phyloP scores from a whole-genome alignment of 1,140 invertebrate genomes.

The Chironomus striatipennis region DNA sequence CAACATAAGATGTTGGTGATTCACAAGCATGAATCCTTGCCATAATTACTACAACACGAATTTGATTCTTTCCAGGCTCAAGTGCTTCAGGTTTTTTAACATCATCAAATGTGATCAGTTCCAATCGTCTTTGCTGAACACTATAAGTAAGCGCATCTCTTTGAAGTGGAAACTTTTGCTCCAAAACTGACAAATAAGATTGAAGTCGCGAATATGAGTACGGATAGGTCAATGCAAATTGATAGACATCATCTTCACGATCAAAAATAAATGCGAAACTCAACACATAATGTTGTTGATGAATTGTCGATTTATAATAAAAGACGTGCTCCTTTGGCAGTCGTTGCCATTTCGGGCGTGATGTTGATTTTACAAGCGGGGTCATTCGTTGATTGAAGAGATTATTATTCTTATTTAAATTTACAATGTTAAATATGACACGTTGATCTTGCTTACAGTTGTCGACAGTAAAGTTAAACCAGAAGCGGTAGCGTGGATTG shows the following conservation, averaged over 20 bases:
- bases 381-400: slow-evolving; percentile 86
- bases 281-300: slow-evolving; percentile 86
- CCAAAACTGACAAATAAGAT: slow-evolving; percentile 70
- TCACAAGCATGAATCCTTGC: slow-evolving; percentile 85
- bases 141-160: slow-evolving; percentile 30
- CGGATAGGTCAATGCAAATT: slow-evolving; percentile 86
- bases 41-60: slow-evolving; percentile 64
- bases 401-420: slow-evolving; percentile 86
- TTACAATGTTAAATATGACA: slow-evolving; percentile 96
- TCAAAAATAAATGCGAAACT: slow-evolving; percentile 93
- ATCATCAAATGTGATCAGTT: slow-evolving; percentile 75
- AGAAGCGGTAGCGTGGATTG: slow-evolving; percentile 83
- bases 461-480: slow-evolving; percentile 98
- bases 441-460: slow-evolving; percentile 87
- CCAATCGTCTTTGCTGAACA: slow-evolving; percentile 54
- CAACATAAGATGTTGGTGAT: slow-evolving; percentile 86
- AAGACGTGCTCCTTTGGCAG: slow-evolving; percentile 81
- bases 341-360: slow-evolving; percentile 80
- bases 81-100: slow-evolving; percentile 40
- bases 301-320: slow-evolving; percentile 84
- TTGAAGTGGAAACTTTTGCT: slow-evolving; percentile 43
- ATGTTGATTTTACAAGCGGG: slow-evolving; percentile 85
- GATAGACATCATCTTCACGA: slow-evolving; percentile 84
- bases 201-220: slow-evolving; percentile 89
- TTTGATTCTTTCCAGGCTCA: slow-evolving; percentile 34